Evolutionary conservation across 2,113 vertebrate genomes (phyloP).

Genomic region (Camelus dromedarius): DNA sequence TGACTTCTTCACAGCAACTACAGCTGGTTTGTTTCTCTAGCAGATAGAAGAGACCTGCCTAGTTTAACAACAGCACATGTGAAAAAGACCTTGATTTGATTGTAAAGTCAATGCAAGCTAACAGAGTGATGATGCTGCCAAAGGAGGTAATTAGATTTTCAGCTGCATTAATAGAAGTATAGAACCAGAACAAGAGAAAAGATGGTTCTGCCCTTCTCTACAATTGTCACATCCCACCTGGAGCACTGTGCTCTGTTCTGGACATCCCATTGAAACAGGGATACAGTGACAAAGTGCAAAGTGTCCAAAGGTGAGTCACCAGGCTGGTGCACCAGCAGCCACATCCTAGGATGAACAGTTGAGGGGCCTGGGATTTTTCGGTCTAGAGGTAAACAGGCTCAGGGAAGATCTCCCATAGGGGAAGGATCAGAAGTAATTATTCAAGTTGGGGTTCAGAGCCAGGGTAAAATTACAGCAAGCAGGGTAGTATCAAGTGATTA

Average conservation of each 20-base stretch:
- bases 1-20: constrained; percentile 53
- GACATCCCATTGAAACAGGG: constrained; percentile 39
- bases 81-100: constrained; percentile 72
- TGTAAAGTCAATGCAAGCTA: constrained; percentile 59
- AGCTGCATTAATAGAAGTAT: constrained; percentile 65
- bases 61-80: constrained; percentile 64
- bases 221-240: constrained; percentile 44
- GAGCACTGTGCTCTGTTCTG: constrained; percentile 33
- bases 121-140: constrained; percentile 65
- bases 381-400: constrained; percentile 40
- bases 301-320: constrained; percentile 48
- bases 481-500: constrained; percentile 45
- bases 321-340: neutral
- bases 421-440: constrained; percentile 19
- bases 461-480: neutral
- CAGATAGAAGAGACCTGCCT: constrained; percentile 49
- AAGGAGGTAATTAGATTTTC: constrained; percentile 77
- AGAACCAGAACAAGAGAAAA: constrained; percentile 63
- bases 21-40: constrained; percentile 60
- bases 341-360: constrained; percentile 24
- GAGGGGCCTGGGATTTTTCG: constrained; percentile 24
- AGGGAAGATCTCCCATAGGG: neutral
- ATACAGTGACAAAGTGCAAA: constrained; percentile 27
- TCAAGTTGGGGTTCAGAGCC: constrained; percentile 23
- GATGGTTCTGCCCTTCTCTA: constrained; percentile 53